These are phyloP conservation scores for Hydropsyche tenuis DNA, from an alignment of 1,140 invertebrate species.

Conservation along the genomic window DNA sequence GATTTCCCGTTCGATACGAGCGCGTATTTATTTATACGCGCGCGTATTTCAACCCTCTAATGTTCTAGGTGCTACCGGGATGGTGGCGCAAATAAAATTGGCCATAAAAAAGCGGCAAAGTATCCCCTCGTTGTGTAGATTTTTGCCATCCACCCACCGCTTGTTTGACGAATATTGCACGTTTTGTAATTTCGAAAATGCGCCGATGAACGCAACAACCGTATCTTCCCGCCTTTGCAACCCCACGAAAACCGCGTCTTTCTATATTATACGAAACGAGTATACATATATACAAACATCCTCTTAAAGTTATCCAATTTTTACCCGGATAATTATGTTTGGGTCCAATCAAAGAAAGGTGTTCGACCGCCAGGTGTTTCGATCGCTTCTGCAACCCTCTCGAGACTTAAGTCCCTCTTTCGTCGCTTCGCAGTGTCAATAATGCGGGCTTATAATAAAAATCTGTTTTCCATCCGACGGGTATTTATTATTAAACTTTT, in stretches of 20 bases:
- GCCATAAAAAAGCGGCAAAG: slow-evolving; percentile 48
- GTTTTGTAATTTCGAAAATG: slow-evolving; percentile 43
- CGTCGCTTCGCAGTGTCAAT: slow-evolving; percentile 10
- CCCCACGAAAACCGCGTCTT: background rate
- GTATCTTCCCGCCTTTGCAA: background rate
- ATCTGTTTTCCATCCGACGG: too few relatives aligned
- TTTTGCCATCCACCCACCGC: background rate
- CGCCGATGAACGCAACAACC: slow-evolving; percentile 29
- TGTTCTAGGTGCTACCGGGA: slow-evolving; percentile 32
- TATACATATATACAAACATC: too few relatives aligned
- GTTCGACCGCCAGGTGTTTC: background rate
- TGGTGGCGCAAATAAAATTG: slow-evolving; percentile 46
- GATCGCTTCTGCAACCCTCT: background rate
- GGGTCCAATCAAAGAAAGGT: background rate
- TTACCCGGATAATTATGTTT: too few relatives aligned
- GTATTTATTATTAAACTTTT: too few relatives aligned
- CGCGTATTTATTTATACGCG: slow-evolving; percentile 31
- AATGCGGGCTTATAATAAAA: background rate
- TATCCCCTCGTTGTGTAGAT: background rate
- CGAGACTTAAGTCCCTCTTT: background rate
- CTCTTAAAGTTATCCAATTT: too few relatives aligned
- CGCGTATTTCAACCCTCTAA: slow-evolving; percentile 38
- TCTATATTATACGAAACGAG: background rate
- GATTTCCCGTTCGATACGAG: slow-evolving; percentile 28
- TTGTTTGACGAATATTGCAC: slow-evolving; percentile 43